Percentiles rank a stretch among this genome's conserved stretches.
Conservation (phyloP, 2,113 vertebrate species). For the Sialia sialis region DNA sequence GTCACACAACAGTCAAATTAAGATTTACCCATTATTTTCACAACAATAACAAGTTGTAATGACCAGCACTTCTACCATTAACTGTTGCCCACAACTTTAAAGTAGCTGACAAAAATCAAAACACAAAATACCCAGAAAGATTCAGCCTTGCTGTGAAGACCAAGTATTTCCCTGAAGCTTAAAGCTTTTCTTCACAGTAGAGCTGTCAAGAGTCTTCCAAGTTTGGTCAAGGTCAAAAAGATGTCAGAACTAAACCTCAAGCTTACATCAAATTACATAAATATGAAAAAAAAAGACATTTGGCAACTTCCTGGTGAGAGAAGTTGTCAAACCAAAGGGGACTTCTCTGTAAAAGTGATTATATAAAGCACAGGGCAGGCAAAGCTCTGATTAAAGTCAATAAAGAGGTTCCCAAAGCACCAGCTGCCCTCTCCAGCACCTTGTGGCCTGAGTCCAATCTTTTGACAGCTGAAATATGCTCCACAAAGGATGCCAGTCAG, state of each 20-base stretch:
- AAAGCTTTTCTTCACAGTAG: not conserved
- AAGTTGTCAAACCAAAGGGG: not conserved
- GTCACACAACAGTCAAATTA: not conserved
- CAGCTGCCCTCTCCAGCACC: not conserved
- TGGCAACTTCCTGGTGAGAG: not conserved
- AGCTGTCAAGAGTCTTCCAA: not conserved
- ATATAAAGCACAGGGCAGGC: not conserved
- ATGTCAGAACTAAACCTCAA: not conserved
- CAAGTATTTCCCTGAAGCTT: not conserved
- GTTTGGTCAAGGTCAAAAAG: not conserved
- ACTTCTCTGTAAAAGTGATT: not conserved
- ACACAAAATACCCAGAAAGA: not conserved
- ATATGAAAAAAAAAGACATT: not conserved
- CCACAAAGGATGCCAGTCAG: not conserved
- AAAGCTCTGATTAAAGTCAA: conserved; percentile 3
- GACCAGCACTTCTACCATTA: not conserved
- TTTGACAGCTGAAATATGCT: not conserved
- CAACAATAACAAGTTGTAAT: not conserved
- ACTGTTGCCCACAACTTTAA: not conserved
- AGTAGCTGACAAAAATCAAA: not conserved
- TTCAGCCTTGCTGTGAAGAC: not conserved
- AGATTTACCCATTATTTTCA: not conserved
- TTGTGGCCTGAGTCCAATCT: not conserved
- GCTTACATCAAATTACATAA: not conserved
- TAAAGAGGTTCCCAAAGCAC: not conserved